phyloP scores from a whole-genome alignment of 92 coral and sea anemone species.

The Heliopora coerulea region DNA sequence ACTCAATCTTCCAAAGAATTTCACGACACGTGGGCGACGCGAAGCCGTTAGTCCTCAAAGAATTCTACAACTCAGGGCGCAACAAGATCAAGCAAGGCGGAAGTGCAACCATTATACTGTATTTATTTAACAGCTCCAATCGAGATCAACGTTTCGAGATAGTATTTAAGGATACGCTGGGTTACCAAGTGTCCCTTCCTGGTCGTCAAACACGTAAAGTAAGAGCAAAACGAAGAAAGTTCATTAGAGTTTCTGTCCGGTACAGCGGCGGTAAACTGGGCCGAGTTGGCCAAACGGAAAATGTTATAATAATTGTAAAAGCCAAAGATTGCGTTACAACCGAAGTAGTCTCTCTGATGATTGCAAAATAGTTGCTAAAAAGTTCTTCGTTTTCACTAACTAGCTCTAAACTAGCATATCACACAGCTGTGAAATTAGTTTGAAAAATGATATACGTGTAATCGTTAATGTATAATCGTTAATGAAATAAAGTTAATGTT shows the following conservation, averaged over 20 bases:
- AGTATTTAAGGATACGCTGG: constrained; percentile 1
- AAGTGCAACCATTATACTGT: background rate
- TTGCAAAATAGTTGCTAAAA: no score
- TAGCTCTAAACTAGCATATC: no score
- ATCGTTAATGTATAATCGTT: no score
- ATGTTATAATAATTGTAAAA: constrained; percentile 20
- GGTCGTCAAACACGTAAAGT: background rate
- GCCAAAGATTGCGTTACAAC: background rate
- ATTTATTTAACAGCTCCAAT: constrained; percentile 3
- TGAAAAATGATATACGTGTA: no score
- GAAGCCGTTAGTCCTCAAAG: constrained; percentile 18
- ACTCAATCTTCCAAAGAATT: constrained; percentile 15
- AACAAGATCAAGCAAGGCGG: constrained; percentile 20
- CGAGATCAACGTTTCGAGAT: background rate
- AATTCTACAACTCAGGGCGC: background rate
- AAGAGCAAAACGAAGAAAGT: background rate
- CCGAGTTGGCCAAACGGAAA: background rate
- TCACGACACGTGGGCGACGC: constrained; percentile 14
- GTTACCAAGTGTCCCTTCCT: background rate
- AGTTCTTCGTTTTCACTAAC: no score
- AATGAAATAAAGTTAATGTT: no score
- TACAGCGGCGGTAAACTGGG: constrained; percentile 18
- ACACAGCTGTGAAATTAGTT: no score
- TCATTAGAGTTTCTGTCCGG: background rate
- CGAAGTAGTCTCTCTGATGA: no score